A percentile compares a stretch with the other conserved stretches of the same genome.
Evolutionary conservation across 2,888 invertebrate genomes (phyloP).

Genomic region (Lochmaea capreae): DNA sequence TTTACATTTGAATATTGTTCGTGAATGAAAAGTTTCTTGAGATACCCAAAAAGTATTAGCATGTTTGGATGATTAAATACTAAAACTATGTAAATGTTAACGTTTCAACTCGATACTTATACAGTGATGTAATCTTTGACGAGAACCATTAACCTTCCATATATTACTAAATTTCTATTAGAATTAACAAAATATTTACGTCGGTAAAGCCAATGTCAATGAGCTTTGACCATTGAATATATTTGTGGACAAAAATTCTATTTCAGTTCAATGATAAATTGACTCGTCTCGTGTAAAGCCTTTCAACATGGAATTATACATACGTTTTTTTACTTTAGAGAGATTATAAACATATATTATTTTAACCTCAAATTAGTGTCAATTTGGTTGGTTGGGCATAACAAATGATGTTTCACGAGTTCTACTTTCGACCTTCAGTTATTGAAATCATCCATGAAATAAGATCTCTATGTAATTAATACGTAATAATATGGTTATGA

Average conservation of each 20-base stretch:
- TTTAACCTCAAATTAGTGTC: conserved; percentile 25
- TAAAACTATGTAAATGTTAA: too few species aligned
- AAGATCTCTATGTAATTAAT: conserved; percentile 17
- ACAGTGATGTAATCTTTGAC: too few species aligned
- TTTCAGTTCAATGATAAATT: conserved; percentile 7
- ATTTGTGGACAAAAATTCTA: not conserved
- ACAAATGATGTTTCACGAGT: conserved; percentile 27
- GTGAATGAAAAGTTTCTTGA: too few species aligned
- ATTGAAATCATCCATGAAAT: conserved; percentile 19
- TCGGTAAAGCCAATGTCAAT: not conserved
- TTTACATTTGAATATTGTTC: too few species aligned
- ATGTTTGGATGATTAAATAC: too few species aligned
- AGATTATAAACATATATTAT: conserved; percentile 16
- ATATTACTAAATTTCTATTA: not conserved
- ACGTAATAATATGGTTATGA: conserved; percentile 18
- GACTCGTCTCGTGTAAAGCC: conserved; percentile 4
- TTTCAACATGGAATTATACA: conserved; percentile 14
- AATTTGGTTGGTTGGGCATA: conserved; percentile 20
- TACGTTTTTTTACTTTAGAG: conserved; percentile 6
- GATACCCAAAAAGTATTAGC: too few species aligned
- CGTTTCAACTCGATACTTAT: too few species aligned
- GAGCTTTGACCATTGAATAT: conserved; percentile 1
- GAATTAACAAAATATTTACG: not conserved
- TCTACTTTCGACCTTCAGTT: conserved; percentile 22
- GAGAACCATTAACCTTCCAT: not conserved